Evolutionary conservation across 2,113 vertebrate species (phyloP), one percentile per base, ranked within the genome.

Genomic region (Heloderma charlesbogerti): DNA sequence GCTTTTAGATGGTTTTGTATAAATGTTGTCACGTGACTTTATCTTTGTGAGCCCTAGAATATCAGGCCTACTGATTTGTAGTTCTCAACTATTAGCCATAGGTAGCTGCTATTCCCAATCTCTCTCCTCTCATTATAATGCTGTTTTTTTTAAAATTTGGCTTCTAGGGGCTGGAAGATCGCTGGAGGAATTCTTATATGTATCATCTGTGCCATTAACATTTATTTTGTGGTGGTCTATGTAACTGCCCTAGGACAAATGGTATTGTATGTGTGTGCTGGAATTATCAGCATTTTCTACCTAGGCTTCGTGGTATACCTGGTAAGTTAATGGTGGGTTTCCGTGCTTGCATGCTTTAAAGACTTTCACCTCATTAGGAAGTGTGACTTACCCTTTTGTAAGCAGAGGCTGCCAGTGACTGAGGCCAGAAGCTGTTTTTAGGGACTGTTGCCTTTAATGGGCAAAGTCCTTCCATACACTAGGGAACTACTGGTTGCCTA

Each of bases 171-270:
- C 84, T 99, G 99, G 98, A 98, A 97, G 97, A 96, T 99, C 1
- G 96, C 95, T 0, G 99, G 99, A 0, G 98, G 98, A 0, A 1
- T 98, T 9, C 67, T 99, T 22, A 98, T 99, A 93, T 95, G 99
- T 51, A 43, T 99, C 15, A 95, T 99, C 93, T 99, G 98, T 84
- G 92, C 95, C 87, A 99, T 99, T 93, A 99, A 99, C 97, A 98
- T 98, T 95, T 99, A 99, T 96, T 99, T 99, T 67, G 99, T 99
- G 94, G 96, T 99, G 86, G 95, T 97, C 57, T 99, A 99, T 1
- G 99, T 99, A 90, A 96, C 96, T 4, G 85, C 97, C 0, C 96
- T 99, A 20, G 94, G 98, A 92, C 98, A 97, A 12, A 0, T 98
- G 87, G 88, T 93, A 3, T 95, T 99, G 60, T 99, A 99, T 87